Conservation (phyloP, 64 coral and sea anemone species). For the Acropora yongei region DNA sequence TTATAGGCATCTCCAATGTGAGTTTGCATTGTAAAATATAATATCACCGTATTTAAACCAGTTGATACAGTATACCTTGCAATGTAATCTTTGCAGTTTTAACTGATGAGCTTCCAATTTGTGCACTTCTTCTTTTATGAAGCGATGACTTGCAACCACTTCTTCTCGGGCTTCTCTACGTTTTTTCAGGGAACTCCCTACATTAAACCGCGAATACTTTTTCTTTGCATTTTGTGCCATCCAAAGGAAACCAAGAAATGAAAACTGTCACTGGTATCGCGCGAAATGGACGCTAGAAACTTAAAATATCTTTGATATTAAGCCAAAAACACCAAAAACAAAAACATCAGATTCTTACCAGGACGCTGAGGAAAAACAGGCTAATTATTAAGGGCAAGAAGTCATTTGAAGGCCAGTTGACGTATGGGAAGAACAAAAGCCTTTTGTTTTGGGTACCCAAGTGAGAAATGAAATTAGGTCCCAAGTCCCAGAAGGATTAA, state of each 20-base stretch:
- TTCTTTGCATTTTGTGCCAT: slow-evolving; percentile 9
- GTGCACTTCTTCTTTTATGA: not conserved
- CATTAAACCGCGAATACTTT: slow-evolving; percentile 9
- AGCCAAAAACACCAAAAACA: slow-evolving; percentile 17
- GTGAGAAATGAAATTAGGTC: slow-evolving; percentile 7
- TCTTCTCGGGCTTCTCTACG: slow-evolving; percentile 12
- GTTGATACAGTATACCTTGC: slow-evolving; percentile 25
- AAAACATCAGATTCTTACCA: slow-evolving; percentile 21
- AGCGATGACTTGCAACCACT: slow-evolving; percentile 6
- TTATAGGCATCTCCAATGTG: not conserved
- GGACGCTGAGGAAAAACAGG: not conserved
- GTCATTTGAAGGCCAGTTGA: slow-evolving; percentile 28
- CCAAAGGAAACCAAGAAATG: slow-evolving; percentile 14
- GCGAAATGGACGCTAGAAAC: not conserved
- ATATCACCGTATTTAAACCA: slow-evolving; percentile 10
- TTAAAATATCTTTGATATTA: slow-evolving; percentile 20
- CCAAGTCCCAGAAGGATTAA: slow-evolving; percentile 19
- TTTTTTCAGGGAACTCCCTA: slow-evolving; percentile 10
- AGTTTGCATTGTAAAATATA: slow-evolving; percentile 16
- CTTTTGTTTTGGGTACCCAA: slow-evolving; percentile 23
- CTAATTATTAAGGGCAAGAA: not conserved
- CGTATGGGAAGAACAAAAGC: slow-evolving; percentile 45
- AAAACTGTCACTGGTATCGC: not conserved
- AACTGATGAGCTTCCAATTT: slow-evolving; percentile 11
- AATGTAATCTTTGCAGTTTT: slow-evolving; percentile 1